Evolutionary conservation across 2,888 invertebrate genomes (phyloP), one percentile per base, ranked within the genome.

Genomic region (Periphyllus acericola): DNA sequence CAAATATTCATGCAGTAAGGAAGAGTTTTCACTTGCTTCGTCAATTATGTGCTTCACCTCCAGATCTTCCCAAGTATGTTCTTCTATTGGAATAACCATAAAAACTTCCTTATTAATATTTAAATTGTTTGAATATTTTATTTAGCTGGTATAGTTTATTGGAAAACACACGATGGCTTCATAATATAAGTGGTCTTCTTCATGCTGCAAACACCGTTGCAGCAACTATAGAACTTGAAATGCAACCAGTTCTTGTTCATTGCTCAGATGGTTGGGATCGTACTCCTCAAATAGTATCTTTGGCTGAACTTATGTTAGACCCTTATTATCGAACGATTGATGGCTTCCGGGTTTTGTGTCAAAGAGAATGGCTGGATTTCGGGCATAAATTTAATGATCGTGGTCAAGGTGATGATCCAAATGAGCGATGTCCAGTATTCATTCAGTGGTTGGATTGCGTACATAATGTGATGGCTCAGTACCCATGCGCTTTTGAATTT

Each of bases 201-300:
- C 95, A 95, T 89, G 96, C 97, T 14, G 95, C 98, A 34, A 93
- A 95, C 90, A 95, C 95, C 17, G 95, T 97, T 66, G 96, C 95
- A 9, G 95, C 95, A 89, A 95, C 96, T 0, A 94, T 97, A 89
- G 95, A 96, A 90, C 93, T 94, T 83, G 96, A 96, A 89, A 96
- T 94, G 32, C 94, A 97, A 82, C 97, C 98, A 14, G 99, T 98
- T 86, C 93, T 99, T 89, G 98, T 99, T 19, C 99, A 99, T 92
- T 99, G 99, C 92, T 98, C 98, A 4, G 99, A 99, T 92, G 99
- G 99, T 79, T 99, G 99, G 99, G 99, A 99, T 92, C 94, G 99
- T 90, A 99, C 99, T 88, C 97, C 99, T 78, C 99, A 99, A 93
- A 96, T 99, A 90, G 97, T 97, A 29, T 96, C 98, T 72, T 93